Percentiles rank a stretch among this genome's conserved stretches.
Evolutionary conservation across 64 coral and sea anemone species (phyloP).

Genomic region (Astreopora myriophthalma): DNA sequence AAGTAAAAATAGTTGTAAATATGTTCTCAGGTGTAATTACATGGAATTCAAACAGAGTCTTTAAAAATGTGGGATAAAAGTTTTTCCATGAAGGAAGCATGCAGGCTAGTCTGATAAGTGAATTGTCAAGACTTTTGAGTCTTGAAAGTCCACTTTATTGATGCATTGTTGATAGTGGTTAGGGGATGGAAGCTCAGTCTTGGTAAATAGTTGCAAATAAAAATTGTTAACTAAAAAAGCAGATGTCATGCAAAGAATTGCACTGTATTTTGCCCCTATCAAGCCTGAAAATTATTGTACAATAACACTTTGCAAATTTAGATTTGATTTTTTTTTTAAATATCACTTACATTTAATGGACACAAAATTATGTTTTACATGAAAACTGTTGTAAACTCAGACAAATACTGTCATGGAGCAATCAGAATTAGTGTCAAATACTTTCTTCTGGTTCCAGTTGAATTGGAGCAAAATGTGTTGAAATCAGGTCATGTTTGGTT

Average conservation of each 20-base stretch:
- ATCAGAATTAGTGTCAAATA: neutral
- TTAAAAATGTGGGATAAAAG: neutral
- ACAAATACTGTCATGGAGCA: neutral
- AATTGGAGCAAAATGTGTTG: too few relatives aligned
- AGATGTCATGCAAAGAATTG: neutral
- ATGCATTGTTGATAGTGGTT: too few relatives aligned
- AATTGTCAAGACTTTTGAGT: too few relatives aligned
- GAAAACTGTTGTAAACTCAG: neutral
- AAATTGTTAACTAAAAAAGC: neutral
- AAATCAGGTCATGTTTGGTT: too few relatives aligned
- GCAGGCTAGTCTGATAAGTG: neutral
- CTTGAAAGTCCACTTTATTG: too few relatives aligned
- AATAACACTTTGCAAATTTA: too few relatives aligned
- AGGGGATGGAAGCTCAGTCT: neutral
- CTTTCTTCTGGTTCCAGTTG: neutral
- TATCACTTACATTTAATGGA: too few relatives aligned
- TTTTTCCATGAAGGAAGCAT: neutral
- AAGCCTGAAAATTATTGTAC: too few relatives aligned
- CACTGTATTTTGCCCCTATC: too few relatives aligned
- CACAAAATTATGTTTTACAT: neutral
- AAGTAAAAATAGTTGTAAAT: slow-evolving; percentile 33
- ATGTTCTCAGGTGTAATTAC: slow-evolving; percentile 1
- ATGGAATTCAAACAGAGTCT: neutral
- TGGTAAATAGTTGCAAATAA: neutral
- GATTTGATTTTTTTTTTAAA: too few relatives aligned